Evolutionary conservation across 2,888 invertebrate genomes (phyloP).

Genomic region (Apomyelois bistriatella): DNA sequence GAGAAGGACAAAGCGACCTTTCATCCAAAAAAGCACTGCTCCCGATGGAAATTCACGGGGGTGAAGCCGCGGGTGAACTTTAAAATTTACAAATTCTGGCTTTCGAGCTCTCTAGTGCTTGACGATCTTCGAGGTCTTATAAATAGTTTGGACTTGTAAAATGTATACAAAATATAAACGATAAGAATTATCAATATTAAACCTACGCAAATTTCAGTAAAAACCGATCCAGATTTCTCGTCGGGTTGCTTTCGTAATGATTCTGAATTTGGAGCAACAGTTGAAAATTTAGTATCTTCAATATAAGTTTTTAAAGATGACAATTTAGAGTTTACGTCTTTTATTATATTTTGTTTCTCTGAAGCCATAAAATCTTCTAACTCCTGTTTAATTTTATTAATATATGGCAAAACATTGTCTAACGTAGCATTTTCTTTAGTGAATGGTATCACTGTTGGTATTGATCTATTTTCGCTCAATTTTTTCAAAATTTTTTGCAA

Average conservation of each 20-base stretch:
- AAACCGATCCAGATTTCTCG: constrained; percentile 19
- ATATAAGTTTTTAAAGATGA: constrained; percentile 17
- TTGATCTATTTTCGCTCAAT: neutral
- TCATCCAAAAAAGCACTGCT: no score
- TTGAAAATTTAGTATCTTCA: constrained; percentile 10
- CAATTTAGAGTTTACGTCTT: constrained; percentile 28
- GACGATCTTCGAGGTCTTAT: constrained; percentile 19
- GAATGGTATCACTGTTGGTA: constrained; percentile 13
- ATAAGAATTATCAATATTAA: constrained; percentile 26
- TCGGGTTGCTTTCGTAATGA: neutral
- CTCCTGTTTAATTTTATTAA: constrained; percentile 29
- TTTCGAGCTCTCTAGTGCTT: constrained; percentile 28
- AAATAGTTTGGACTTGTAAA: constrained; percentile 27
- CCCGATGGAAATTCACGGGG: no score
- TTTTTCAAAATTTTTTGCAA: constrained; percentile 1
- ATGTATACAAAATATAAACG: constrained; percentile 23
- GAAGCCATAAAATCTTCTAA: constrained; percentile 26
- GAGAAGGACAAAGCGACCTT: no score
- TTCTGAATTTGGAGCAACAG: constrained; percentile 3
- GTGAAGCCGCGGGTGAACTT: no score
- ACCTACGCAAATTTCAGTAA: constrained; percentile 32
- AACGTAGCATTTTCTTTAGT: constrained; percentile 23
- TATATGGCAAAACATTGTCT: constrained; percentile 23
- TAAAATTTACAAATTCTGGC: constrained; percentile 24
- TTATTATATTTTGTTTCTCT: constrained; percentile 28